Evolutionary conservation across 2,797 vertebrate species (phyloP).

Genomic region (Diceros bicornis): DNA sequence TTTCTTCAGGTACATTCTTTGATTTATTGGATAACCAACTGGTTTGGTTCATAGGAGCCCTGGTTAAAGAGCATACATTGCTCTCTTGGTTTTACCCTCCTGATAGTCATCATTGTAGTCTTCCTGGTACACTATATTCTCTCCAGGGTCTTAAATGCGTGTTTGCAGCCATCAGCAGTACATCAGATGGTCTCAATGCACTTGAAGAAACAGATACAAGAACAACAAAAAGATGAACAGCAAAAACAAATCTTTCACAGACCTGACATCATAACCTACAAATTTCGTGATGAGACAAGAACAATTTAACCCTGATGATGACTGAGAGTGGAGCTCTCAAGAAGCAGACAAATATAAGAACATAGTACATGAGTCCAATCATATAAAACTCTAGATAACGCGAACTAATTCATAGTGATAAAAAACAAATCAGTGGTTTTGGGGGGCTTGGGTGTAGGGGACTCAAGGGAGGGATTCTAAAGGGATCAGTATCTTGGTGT

Average conservation of each 20-base stretch:
- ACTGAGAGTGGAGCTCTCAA: neutral
- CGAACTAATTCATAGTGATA: neutral
- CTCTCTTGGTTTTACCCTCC: neutral
- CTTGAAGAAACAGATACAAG: neutral
- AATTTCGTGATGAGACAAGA: neutral
- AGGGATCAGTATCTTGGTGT: neutral
- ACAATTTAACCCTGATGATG: neutral
- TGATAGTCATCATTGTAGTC: neutral
- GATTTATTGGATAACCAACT: neutral
- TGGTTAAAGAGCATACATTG: neutral
- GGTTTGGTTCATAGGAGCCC: neutral
- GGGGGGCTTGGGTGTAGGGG: fast-evolving
- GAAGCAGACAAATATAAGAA: neutral
- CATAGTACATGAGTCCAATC: neutral
- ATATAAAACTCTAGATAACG: neutral
- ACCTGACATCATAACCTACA: neutral
- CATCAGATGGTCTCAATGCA: neutral
- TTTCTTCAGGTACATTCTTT: neutral
- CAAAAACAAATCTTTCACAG: neutral
- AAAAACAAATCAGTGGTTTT: neutral
- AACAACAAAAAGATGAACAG: neutral
- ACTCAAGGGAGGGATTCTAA: too few relatives aligned
- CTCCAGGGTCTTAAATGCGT: neutral
- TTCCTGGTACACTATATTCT: neutral
- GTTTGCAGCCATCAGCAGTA: neutral